Conservation (phyloP, 2,797 vertebrate genomes). For the Rousettus madagascariensis region DNA sequence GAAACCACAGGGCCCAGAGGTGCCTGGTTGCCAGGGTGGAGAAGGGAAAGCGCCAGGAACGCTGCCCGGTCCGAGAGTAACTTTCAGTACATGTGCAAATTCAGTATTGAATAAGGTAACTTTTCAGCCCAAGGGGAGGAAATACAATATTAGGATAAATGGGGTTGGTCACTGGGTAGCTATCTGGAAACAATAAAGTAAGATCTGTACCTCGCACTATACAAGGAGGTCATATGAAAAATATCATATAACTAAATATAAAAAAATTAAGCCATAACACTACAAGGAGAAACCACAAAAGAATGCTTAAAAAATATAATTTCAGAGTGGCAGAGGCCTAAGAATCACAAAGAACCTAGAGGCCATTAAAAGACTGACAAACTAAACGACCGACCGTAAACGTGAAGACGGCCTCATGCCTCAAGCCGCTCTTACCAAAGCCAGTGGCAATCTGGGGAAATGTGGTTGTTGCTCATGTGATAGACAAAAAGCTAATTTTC, state of each 20-base stretch:
- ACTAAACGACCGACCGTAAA: accelerated
- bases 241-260: too few species aligned
- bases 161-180: background rate
- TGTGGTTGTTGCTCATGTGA: accelerated
- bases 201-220: background rate
- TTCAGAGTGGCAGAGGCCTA: background rate
- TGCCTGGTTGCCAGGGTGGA: background rate
- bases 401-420: accelerated
- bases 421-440: background rate
- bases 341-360: background rate
- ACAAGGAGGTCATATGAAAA: background rate
- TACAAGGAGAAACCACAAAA: background rate
- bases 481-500: background rate
- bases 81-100: accelerated
- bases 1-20: background rate
- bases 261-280: background rate
- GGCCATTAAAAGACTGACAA: background rate
- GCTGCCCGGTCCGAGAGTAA: background rate
- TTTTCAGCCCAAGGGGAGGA: background rate
- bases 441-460: background rate
- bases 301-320: background rate
- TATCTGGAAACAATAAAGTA: background rate
- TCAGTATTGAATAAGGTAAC: accelerated
- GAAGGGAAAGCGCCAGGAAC: accelerated
- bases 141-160: too few species aligned